Conservation (phyloP, 2,113 vertebrate species). For the Leucosticte australis region DNA sequence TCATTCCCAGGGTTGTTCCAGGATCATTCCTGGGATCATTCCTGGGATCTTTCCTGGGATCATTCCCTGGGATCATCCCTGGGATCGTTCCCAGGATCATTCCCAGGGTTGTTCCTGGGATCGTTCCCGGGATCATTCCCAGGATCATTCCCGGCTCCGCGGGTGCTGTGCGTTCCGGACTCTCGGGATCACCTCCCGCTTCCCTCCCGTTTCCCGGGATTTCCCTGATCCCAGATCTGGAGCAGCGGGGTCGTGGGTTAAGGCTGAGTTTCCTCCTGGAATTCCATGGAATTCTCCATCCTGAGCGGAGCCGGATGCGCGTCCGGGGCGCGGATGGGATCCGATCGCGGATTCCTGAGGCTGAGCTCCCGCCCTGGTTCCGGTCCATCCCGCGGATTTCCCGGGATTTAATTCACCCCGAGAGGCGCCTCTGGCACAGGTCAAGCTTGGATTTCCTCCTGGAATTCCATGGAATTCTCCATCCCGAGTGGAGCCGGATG, state of each 20-base stretch:
- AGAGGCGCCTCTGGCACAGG: too few relatives aligned
- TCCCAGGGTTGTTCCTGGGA: too few relatives aligned
- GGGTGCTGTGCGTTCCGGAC: neutral
- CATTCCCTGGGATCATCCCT: too few relatives aligned
- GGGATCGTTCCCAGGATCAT: too few relatives aligned
- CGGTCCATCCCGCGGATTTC: fast-evolving
- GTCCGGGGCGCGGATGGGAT: fast-evolving
- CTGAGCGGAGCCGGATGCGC: neutral
- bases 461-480: neutral
- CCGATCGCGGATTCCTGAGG: fast-evolving
- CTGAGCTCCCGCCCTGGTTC: neutral
- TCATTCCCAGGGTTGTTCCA: too few relatives aligned
- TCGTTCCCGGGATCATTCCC: too few relatives aligned
- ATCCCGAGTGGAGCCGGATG: neutral
- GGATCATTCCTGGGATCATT: too few relatives aligned
- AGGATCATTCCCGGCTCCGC: fast-evolving
- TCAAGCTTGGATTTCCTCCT: neutral
- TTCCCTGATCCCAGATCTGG: neutral
- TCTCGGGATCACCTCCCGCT: fast-evolving
- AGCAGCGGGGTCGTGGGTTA: neutral
- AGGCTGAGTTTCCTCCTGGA: neutral
- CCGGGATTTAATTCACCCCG: neutral
- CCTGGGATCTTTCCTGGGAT: too few relatives aligned
- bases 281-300: neutral
- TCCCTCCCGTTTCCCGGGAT: neutral